phyloP scores from a whole-genome alignment of 2,113 vertebrate species.

The Cichladusa arquata region DNA sequence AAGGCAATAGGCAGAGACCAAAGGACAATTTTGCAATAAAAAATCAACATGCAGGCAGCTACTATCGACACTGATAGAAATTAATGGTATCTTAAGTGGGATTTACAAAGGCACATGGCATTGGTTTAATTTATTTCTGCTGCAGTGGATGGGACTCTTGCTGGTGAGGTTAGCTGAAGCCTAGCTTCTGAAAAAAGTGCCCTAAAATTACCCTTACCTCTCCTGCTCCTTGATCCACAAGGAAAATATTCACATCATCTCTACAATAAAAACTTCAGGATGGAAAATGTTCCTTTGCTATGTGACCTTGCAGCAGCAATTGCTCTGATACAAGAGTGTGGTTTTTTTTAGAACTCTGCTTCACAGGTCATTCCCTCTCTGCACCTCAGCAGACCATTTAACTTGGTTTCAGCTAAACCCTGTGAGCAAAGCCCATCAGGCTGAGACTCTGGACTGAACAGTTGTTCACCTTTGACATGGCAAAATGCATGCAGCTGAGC shows the following conservation, averaged over 20 bases:
- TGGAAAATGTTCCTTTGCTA: neutral
- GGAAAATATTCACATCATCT: neutral
- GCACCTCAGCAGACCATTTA: neutral
- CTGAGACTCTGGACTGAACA: neutral
- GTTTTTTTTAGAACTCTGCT: neutral
- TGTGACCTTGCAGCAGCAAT: neutral
- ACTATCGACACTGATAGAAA: neutral
- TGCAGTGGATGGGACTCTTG: neutral
- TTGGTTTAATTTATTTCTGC: neutral
- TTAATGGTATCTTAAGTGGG: neutral
- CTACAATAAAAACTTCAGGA: neutral
- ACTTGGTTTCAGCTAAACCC: neutral
- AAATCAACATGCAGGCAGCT: neutral
- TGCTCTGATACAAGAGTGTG: accelerated
- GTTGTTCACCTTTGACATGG: neutral
- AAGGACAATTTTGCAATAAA: neutral
- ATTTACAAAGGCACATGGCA: neutral
- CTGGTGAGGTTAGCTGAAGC: neutral
- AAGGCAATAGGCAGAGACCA: neutral
- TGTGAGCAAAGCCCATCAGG: neutral
- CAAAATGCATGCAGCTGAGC: neutral
- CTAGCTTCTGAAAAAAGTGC: neutral
- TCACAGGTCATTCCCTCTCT: neutral
- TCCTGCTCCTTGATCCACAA: neutral
- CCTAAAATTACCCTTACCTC: neutral